Evolutionary conservation across 1,140 invertebrate genomes (phyloP).

Genomic region (Anthonomus grandis): DNA sequence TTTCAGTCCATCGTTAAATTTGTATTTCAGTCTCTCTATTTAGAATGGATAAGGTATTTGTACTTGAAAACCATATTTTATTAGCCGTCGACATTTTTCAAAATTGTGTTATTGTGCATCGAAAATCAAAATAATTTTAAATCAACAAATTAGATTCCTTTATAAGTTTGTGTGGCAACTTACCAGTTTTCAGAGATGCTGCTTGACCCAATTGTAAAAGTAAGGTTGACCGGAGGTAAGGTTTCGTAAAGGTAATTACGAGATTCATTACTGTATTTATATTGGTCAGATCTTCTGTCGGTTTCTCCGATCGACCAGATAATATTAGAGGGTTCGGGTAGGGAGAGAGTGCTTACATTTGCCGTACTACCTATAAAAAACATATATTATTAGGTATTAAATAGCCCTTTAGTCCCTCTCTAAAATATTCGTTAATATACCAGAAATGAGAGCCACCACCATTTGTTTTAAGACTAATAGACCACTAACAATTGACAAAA

Average conservation of each 20-base stretch:
- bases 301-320: constrained; percentile 7
- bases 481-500: no score
- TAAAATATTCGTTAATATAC: not conserved
- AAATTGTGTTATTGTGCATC: no score
- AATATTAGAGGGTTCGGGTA: constrained; percentile 4
- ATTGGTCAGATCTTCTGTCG: constrained; percentile 7
- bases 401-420: no score
- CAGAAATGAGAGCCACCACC: not conserved
- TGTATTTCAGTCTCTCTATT: no score
- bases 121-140: no score
- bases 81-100: no score
- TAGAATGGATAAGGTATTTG: no score
- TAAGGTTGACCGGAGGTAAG: not conserved
- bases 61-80: no score
- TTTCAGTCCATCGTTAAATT: no score
- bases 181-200: constrained; percentile 1
- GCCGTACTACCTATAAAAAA: not conserved
- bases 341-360: not conserved
- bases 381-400: not conserved
- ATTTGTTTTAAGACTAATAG: no score
- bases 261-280: constrained; percentile 8
- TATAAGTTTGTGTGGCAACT: not conserved
- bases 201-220: constrained; percentile 8
- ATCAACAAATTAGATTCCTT: no score
- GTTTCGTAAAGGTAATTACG: constrained; percentile 10